Evolutionary conservation across 2,113 vertebrate genomes (phyloP), one percentile per base, ranked within the genome.

Genomic region (Oncorhynchus nerka): DNA sequence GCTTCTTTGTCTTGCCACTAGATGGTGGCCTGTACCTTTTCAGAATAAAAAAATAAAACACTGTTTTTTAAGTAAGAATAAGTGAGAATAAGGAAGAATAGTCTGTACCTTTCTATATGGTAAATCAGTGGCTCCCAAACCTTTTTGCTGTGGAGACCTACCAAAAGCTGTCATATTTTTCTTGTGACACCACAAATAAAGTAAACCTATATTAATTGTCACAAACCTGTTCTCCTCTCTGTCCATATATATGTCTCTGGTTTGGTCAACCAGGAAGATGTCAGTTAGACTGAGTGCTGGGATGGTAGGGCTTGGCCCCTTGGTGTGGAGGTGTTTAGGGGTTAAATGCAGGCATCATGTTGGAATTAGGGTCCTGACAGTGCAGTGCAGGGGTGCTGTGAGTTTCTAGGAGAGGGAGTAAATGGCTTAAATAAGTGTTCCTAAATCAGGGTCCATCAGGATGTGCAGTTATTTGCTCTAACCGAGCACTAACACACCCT

Each of bases 11-110:
- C 5, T 77, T 22, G 70, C 34, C 81, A 75, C 72, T 4, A 77
- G 68, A 73, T 77, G 81, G 68, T 68, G 59, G 68, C 22, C 22
- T 79, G 68, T 61, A 24, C 55, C 48, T 71, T 70, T 55, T 67
- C 12, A 76, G 3, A 51, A 57, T 20, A 5, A 5, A 19, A 16
- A 57, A 20, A 16, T 4, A 16, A 11, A 16, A 57, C 4, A 7
- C 34, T 7, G 1, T 34, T 34, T 45, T 45, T 2, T 9, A 39
- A 39, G 34, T 39, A 9, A 39, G 34, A 39, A 45, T 16, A 55
- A 19, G 7, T 55, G 7, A 12, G 51, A 55, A 15, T 19, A 55
- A 19, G 7, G 16, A 3, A 12, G 51, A 55, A 15, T 19, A 55
- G 12, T 5, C 1, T 34, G 32, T 34, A 34, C 32, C 55, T 20